These are phyloP conservation scores for Microlaimidae sp. DNA, from an alignment of 2,888 invertebrate species.

Conservation along the genomic window DNA sequence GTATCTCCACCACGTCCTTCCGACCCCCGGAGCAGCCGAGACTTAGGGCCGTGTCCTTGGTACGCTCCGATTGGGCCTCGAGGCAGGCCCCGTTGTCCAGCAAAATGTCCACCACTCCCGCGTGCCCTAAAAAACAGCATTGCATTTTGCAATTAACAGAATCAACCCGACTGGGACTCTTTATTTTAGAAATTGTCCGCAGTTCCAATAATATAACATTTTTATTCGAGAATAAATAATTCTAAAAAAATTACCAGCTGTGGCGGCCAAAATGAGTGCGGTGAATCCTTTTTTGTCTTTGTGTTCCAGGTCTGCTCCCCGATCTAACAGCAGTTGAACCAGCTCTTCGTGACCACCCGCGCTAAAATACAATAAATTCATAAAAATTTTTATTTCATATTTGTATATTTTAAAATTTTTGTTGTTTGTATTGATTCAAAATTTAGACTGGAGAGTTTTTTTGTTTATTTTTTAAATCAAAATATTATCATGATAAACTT, in stretches of 20 bases:
- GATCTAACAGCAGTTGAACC: slow-evolving; percentile 68
- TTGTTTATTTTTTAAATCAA: too few relatives aligned
- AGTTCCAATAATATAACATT: too few relatives aligned
- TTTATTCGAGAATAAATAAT: too few relatives aligned
- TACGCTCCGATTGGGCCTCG: slow-evolving; percentile 94
- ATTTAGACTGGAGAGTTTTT: too few relatives aligned
- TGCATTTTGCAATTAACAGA: too few relatives aligned
- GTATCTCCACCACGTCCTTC: slow-evolving; percentile 81
- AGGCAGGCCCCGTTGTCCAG: slow-evolving; percentile 86
- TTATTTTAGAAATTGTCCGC: too few relatives aligned
- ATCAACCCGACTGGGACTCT: too few relatives aligned
- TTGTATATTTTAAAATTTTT: too few relatives aligned
- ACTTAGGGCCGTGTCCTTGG: slow-evolving; percentile 93
- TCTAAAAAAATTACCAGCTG: slow-evolving; percentile 54
- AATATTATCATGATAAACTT: too few relatives aligned
- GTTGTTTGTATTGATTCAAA: too few relatives aligned
- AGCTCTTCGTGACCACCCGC: slow-evolving; percentile 71
- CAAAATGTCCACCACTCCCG: slow-evolving; percentile 70
- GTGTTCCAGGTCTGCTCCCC: slow-evolving; percentile 92
- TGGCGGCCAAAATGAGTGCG: slow-evolving; percentile 85
- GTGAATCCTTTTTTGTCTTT: slow-evolving; percentile 93
- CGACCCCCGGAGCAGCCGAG: slow-evolving; percentile 91
- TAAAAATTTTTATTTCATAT: not conserved
- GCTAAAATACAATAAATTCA: too few relatives aligned
- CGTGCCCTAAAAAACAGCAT: slow-evolving; percentile 56